Evolutionary conservation across 2,888 invertebrate genomes (phyloP), one percentile per base, ranked within the genome.

Genomic region (Megastigmus dorsalis): DNA sequence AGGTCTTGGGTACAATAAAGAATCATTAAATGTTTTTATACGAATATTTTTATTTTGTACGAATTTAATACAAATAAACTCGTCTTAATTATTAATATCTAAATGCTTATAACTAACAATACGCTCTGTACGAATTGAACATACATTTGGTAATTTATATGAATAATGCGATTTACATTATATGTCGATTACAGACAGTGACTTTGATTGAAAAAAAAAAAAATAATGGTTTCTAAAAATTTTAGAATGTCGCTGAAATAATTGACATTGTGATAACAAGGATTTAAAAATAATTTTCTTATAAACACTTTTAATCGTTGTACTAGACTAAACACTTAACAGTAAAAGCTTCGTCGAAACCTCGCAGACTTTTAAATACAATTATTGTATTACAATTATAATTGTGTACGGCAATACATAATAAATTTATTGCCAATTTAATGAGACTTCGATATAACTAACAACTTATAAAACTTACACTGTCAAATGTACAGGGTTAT

Each of bases 21-120:
- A n/a, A n/a, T n/a, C n/a, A n/a, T n/a, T n/a, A n/a, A n/a, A n/a
- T n/a, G n/a, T 1, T 54, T 66, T 48, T 23, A 45, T 38, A 30
- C 7, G 33, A 66, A 41, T 69, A 52, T 60, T 66, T 72, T 74
- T 74, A 57, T 68, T 74, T 68, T 57, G 57, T 68, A 63, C 33
- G 50, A 62, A 50, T 74, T 55, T 50, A 52, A 74, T 74, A 74
- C 74, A 74, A 74, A 74, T 68, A 57, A 23, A n/a, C n/a, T 62
- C 52, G 13, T n/a, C 48, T 63, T 74, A 60, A 38, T 45, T 48
- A 54, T 33, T 33, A 18, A 48, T 28, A 72, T 36, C 55, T 63
- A 63, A 57, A 50, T 68, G 9, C 38, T 55, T 68, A 73, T 15
- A 33, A 63, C 38, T 68, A 63, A 48, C 15, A 38, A 74, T 68